Percentiles rank a stretch among this genome's conserved stretches.
These are phyloP conservation scores for Dreissena polymorpha DNA, from an alignment of 1,140 invertebrate species.

Conservation along the genomic window DNA sequence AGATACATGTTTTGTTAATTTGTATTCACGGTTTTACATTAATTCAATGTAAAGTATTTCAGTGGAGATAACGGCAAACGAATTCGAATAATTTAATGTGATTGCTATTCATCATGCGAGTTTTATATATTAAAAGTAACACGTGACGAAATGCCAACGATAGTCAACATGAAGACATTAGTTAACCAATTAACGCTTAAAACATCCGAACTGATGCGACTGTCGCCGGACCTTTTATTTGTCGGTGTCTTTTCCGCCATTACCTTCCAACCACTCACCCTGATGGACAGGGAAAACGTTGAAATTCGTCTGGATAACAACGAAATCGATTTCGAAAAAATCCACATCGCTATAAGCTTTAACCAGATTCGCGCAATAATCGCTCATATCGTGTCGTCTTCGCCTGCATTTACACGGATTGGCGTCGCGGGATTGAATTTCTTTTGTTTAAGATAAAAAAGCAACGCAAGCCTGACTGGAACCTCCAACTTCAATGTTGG, in stretches of 20 bases:
- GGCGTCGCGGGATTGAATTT: conserved; percentile 9
- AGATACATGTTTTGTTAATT: no score
- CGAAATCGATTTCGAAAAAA: neutral
- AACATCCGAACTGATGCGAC: conserved; percentile 8
- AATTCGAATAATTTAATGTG: no score
- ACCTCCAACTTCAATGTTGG: no score
- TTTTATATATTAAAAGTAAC: no score
- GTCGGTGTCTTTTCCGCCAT: conserved; percentile 36
- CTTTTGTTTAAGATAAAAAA: conserved; percentile 17
- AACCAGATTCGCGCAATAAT: conserved; percentile 10
- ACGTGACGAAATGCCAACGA: no score
- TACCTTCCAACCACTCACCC: conserved; percentile 2
- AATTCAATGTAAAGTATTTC: no score
- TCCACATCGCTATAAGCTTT: neutral
- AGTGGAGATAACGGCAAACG: no score
- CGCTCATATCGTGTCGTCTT: conserved; percentile 4
- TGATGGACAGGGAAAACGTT: conserved; percentile 25
- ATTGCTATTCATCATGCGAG: no score
- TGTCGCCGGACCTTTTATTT: conserved; percentile 11
- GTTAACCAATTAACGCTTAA: neutral
- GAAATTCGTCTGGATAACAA: neutral
- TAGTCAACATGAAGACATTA: no score
- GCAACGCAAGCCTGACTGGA: neutral
- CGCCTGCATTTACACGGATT: neutral
- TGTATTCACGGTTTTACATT: no score